Base-by-base conservation (phyloP, 2,797 vertebrate genomes). In the Danio albolineatus region DNA sequence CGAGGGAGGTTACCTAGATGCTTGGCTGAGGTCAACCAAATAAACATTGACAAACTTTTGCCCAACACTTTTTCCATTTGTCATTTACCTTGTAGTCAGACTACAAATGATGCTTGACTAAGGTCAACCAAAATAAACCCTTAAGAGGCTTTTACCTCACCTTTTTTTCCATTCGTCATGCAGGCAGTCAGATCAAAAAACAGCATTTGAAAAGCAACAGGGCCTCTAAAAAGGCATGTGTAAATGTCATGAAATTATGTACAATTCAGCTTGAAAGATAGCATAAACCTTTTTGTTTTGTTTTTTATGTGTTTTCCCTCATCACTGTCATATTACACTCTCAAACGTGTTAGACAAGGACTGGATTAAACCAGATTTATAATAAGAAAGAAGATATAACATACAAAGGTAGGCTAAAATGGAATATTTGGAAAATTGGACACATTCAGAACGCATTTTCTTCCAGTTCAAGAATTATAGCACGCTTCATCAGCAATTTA, bases 71-170 rank as follows among this genome's bases (percentile, higher is more conserved):
- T 73, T 73, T 48, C 75, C 76, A 78, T 78, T 78, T 78, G 54
- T 59, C 76, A 60, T 49, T 57, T 48, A 51, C 60, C 54, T 77
- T 41, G 28, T 59, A 41, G 75, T 67, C 53, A 67, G 41, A 49
- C 54, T 60, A 60, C 56, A 78, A 61, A 70, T 61, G 36, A 71
- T 71, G 65, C 76, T 61, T 70, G 56, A 69, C 65, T 60, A 65
- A 69, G 44, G 65, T 49, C 76, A 78, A 78, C 65, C 53, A 69
- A 59, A 78, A 70, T 70, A 78, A 77, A 77, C 12, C 4, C 41
- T 51, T 28, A 54, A 36, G 48, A 41, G 36, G 49, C 60, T 56
- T 65, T 66, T 66, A 56, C 61, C 7, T 57, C 51, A 57, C 62
- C n/a, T 77, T 67, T 49, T 5, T 54, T 71, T 54, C 67, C 49